Base-by-base conservation (phyloP, 1,140 invertebrate genomes). In the Globodera rostochiensis region DNA sequence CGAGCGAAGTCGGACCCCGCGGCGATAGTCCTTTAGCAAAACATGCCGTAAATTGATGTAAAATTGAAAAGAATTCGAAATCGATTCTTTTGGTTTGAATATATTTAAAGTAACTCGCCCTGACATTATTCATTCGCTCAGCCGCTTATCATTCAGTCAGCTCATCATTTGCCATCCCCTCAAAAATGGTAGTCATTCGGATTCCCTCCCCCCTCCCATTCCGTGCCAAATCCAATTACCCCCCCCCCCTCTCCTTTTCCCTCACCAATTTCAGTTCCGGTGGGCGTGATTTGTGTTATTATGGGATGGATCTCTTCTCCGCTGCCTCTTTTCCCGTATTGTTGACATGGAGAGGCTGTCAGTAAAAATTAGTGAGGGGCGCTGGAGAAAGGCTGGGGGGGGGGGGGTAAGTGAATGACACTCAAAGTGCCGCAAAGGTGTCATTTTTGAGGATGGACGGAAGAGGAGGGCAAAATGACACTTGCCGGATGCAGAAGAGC, bases 391-490 rank as follows among this genome's bases (percentile, higher is more conserved):
- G 50, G 6, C 8, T 11, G 50, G 6, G 50, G 50, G 50, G 5
- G 50, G 50, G 13, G 57, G 57, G 57, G 57, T 15, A 9, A 15
- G 57, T 15, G 57, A 60, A 19, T 15, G 57, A 60, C 13, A 15
- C 11, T 15, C 11, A 60, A 8, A 70, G 6, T 70, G n/a, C 67
- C 69, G 21, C 13, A 4, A 47, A 47, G 46, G 69, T 47, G 69
- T 71, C 25, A 71, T 71, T 71, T 71, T 71, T 71, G 69, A 47
- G 69, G 69, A 71, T 45, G 69, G 69, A 36, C 9, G 25, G 36
- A 71, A 71, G 25, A 36, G 69, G 25, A 47, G 69, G 11, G 69
- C 69, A 47, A 45, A 71, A 71, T 45, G 25, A 45, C 69, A 71
- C 69, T 71, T 11, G 69, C 46, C 69, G 69, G 25, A 47, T 71